Conservation (phyloP, 2,797 vertebrate genomes). For the Alfaro cultratus region DNA sequence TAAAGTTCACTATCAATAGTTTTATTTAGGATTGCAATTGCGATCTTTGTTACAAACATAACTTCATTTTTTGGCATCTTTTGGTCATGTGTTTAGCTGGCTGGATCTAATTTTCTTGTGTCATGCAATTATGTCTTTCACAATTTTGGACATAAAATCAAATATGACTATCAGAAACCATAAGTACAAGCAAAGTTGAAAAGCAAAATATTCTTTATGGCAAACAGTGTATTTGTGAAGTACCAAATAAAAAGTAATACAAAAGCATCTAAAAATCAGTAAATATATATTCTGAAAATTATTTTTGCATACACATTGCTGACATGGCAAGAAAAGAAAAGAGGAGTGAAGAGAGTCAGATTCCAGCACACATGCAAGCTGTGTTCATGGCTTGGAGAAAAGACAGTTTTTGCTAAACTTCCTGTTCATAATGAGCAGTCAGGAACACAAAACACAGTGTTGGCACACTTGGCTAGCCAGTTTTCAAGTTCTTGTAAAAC, state of each 20-base stretch:
- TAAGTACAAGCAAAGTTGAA: not conserved
- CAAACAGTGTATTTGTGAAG: conserved; percentile 27
- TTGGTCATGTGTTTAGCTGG: not conserved
- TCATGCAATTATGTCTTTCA: not conserved
- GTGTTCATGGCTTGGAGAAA: conserved; percentile 67
- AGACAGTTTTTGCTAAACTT: conserved; percentile 51
- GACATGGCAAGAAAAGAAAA: conserved; percentile 38
- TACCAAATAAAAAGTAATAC: conserved; percentile 14
- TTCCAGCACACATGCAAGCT: conserved; percentile 54
- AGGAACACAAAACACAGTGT: conserved; percentile 52
- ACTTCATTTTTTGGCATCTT: not conserved
- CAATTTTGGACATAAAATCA: not conserved
- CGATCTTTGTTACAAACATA: not conserved
- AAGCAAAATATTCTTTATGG: not conserved
- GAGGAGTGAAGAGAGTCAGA: conserved; percentile 43
- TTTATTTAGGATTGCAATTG: not conserved
- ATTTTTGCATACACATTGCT: conserved; percentile 35
- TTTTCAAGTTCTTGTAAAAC: conserved; percentile 63
- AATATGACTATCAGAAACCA: not conserved
- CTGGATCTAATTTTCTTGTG: not conserved
- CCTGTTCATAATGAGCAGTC: conserved; percentile 69
- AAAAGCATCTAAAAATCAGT: conserved; percentile 25
- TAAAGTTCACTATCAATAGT: not conserved
- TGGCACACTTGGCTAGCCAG: conserved; percentile 55
- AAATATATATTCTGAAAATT: conserved; percentile 28